phyloP scores from a whole-genome alignment of 2,113 vertebrate species.

The Casuarius casuarius region DNA sequence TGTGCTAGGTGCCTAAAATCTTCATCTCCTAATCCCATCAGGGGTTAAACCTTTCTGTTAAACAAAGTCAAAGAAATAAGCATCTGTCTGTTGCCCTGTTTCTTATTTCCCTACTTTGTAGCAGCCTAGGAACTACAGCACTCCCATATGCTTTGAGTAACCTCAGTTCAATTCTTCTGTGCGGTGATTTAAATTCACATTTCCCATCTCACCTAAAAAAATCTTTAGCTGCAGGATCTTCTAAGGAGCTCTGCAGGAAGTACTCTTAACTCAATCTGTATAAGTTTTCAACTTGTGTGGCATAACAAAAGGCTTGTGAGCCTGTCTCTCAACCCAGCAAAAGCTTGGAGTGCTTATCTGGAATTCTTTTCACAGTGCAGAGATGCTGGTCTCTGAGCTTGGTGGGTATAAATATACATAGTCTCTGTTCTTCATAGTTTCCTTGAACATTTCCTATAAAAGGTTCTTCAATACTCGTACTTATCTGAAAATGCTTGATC shows the following conservation, averaged over 20 bases:
- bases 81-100: neutral
- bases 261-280: constrained; percentile 27
- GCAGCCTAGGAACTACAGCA: neutral
- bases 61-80: neutral
- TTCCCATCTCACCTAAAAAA: constrained; percentile 36
- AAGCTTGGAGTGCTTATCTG: neutral
- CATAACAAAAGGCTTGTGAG: constrained; percentile 25
- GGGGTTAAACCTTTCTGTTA: neutral
- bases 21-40: neutral
- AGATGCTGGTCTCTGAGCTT: neutral
- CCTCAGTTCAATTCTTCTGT: constrained; percentile 13
- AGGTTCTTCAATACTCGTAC: neutral
- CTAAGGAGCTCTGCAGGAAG: constrained; percentile 31
- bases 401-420: neutral
- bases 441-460: neutral
- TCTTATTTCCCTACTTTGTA: neutral
- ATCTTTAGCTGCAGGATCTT: constrained; percentile 27
- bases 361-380: neutral
- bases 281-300: neutral
- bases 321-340: constrained; percentile 31
- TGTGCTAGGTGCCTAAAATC: neutral
- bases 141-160: neutral
- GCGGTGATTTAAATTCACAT: constrained; percentile 24
- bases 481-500: neutral
- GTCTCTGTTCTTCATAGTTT: neutral